Base-by-base conservation (phyloP, 1,140 invertebrate genomes). In the Mamestra configurata region DNA sequence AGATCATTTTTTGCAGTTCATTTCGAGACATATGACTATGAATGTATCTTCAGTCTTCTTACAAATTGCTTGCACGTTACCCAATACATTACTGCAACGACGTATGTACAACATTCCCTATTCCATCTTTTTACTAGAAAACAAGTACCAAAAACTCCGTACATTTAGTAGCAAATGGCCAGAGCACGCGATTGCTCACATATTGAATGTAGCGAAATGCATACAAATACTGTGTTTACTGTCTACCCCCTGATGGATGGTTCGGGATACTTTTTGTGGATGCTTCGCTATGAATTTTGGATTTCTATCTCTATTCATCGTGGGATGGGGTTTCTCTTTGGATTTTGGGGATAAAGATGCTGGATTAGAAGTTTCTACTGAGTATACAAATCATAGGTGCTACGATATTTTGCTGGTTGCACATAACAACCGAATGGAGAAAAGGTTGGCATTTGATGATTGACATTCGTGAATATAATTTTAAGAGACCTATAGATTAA, bases 151-250 rank as follows among this genome's bases (percentile, higher is more conserved):
- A 64, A 64, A 64, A 64, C 57, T 61, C 27, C 27, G n/a, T 37
- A 37, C 18, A 64, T 37, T 35, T 72, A 72, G 43, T 72, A 15
- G 35, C 22, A 49, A 43, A 61, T 64, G 18, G 73, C 22, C 40
- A 31, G 37, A 49, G 40, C 22, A 13, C 15, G 15, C 72, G 55
- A 75, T 59, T 43, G 72, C 72, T 59, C 37, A 37, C 72, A 59
- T 75, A 64, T 68, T 64, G 40, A 76, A 76, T 82, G 77, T 57
- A 73, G n/a, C 55, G 57, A 73, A 79, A 79, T 71, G 78, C 78
- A 79, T 79, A 79, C 78, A 79, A 79, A 79, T 79, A 59, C 20
- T 24, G 46, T 79, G 78, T 79, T 79, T 79, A 79, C 78, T 79
- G 78, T 79, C 70, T 66, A 49, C 35, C 77, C 59, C 77, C 22